phyloP scores from a whole-genome alignment of 2,797 vertebrate species.

The Petrocephalus sullivani region DNA sequence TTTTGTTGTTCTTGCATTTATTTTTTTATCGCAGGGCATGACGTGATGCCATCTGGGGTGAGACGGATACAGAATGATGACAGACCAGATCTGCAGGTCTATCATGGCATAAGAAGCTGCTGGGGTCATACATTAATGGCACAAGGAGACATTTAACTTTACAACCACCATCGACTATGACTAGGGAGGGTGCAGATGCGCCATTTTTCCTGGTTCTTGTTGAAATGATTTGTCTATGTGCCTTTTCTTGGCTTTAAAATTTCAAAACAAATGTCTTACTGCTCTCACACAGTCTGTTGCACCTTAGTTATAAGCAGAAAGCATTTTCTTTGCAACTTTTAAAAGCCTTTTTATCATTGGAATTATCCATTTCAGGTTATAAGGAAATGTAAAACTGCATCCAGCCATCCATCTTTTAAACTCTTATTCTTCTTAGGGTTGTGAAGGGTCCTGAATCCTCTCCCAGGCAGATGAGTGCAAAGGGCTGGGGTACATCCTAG shows the following conservation, averaged over 20 bases:
- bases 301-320: not conserved
- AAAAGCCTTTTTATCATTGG: not conserved
- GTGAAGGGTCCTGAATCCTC: not conserved
- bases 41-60: constrained; percentile 48
- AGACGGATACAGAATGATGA: constrained; percentile 53
- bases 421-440: not conserved
- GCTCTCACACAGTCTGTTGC: not conserved
- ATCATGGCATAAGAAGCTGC: not conserved
- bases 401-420: not conserved
- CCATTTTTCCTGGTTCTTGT: not conserved
- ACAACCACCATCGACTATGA: not conserved
- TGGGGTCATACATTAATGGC: not conserved
- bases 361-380: not conserved
- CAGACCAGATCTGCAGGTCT: constrained; percentile 60
- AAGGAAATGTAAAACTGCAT: not conserved
- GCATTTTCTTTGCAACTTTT: not conserved
- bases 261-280: not conserved
- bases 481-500: not conserved
- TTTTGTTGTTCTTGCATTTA: not conserved
- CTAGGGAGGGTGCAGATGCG: not conserved
- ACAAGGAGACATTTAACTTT: not conserved
- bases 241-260: not conserved
- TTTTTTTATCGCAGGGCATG: constrained; percentile 58
- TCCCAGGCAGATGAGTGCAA: not conserved
- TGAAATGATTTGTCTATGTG: not conserved